Conservation (phyloP, 2,113 vertebrate species). For the Trogon melanurus region DNA sequence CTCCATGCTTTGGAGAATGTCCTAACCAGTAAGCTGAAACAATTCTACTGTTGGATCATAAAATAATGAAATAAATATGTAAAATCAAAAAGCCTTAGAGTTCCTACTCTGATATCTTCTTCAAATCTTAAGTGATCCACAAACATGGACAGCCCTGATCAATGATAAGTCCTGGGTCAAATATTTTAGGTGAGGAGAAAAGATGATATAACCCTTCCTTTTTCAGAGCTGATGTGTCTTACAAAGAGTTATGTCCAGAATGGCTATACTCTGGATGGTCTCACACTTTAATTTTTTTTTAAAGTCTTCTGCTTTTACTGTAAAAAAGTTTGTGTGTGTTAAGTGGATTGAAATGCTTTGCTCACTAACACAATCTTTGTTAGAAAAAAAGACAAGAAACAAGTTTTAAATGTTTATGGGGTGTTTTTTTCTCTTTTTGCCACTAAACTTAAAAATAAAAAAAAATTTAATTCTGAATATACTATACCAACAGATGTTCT, state of each 20-base stretch:
- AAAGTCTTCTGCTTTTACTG: neutral
- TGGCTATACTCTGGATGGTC: neutral
- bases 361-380: neutral
- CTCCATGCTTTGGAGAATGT: neutral
- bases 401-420: neutral
- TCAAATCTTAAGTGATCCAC: neutral
- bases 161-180: neutral
- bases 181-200: neutral
- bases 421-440: fast-evolving
- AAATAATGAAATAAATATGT: neutral
- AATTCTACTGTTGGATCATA: neutral
- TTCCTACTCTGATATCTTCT: neutral
- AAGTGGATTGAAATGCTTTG: neutral
- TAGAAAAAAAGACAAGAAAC: neutral
- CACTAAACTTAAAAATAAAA: neutral
- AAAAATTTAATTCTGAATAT: neutral
- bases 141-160: neutral
- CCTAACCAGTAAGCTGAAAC: neutral
- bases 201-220: neutral
- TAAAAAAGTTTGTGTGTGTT: neutral
- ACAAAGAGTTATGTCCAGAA: neutral
- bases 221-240: neutral
- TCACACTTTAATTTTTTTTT: neutral
- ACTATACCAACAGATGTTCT: no score
- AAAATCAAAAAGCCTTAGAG: neutral